Percentiles rank a stretch among this genome's conserved stretches.
Evolutionary conservation across 2,888 invertebrate species (phyloP).

Genomic region (Stegana nigrithorax): DNA sequence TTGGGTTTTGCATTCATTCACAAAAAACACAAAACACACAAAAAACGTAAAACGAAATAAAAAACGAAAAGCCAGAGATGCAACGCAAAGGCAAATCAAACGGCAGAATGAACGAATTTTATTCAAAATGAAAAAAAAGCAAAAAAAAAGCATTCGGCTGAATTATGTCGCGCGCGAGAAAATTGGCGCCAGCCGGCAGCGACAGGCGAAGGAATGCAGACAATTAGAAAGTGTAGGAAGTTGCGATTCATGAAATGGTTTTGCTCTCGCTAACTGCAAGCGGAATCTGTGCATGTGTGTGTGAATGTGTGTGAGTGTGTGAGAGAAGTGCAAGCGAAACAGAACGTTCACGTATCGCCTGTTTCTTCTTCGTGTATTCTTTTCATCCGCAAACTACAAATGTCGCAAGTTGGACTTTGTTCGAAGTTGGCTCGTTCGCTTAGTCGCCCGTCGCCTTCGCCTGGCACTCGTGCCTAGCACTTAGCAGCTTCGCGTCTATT

Average conservation of each 20-base stretch:
- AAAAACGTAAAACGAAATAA: background rate
- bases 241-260: constrained; percentile 12
- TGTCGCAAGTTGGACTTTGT: constrained; percentile 14
- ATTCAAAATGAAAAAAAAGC: constrained; percentile 13
- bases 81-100: background rate
- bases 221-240: constrained; percentile 17
- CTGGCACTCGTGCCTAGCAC: background rate
- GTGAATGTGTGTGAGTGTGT: too few relatives aligned
- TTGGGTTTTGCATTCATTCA: background rate
- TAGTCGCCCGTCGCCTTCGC: background rate
- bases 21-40: background rate
- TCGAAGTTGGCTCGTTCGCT: background rate
- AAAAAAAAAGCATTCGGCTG: too few relatives aligned
- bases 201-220: constrained; percentile 38
- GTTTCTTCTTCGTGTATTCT: background rate
- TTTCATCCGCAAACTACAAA: background rate
- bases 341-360: background rate
- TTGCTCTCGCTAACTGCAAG: background rate
- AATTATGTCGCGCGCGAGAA: constrained; percentile 21
- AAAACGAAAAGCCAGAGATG: background rate
- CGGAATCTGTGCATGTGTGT: too few relatives aligned
- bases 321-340: background rate
- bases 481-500: background rate
- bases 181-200: constrained; percentile 45
- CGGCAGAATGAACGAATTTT: background rate